phyloP scores from a whole-genome alignment of 1,140 invertebrate genomes.

The Drosophila seguyi region DNA sequence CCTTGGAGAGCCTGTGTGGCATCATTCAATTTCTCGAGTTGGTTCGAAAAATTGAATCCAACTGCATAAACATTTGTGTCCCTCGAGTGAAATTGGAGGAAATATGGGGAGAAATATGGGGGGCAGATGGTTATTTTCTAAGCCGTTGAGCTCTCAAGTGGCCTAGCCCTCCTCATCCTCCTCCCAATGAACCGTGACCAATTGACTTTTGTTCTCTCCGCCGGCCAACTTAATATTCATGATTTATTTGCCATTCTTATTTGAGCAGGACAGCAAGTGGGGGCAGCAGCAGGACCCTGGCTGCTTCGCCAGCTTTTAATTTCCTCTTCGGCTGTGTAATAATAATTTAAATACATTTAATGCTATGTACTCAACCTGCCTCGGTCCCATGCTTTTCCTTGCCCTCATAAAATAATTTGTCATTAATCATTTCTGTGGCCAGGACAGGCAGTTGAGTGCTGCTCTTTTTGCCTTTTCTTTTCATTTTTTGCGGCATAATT shows the following conservation, averaged over 20 bases:
- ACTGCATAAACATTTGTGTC: slow-evolving; percentile 69
- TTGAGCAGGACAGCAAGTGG: slow-evolving; percentile 37
- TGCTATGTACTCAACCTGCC: slow-evolving; percentile 50
- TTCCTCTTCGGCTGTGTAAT: slow-evolving; percentile 40
- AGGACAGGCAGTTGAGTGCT: slow-evolving; percentile 36
- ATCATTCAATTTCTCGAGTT: slow-evolving; percentile 43
- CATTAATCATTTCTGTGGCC: slow-evolving; percentile 72
- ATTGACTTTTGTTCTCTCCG: slow-evolving; percentile 67
- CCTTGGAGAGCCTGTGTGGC: slow-evolving; percentile 23
- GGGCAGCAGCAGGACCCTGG: neutral
- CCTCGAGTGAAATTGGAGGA: slow-evolving; percentile 41
- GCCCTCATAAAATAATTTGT: slow-evolving; percentile 72
- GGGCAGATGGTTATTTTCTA: slow-evolving; percentile 57
- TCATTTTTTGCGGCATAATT: slow-evolving; percentile 29
- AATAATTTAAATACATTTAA: slow-evolving; percentile 76
- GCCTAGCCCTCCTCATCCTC: slow-evolving; percentile 3
- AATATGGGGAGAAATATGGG: slow-evolving; percentile 5
- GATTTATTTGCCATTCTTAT: slow-evolving; percentile 71
- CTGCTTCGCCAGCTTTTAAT: slow-evolving; percentile 5
- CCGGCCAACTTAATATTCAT: slow-evolving; percentile 68
- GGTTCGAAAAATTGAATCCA: slow-evolving; percentile 65
- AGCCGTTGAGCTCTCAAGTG: slow-evolving; percentile 70
- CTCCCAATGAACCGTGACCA: slow-evolving; percentile 51
- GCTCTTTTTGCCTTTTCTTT: slow-evolving; percentile 27
- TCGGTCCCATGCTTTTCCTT: slow-evolving; percentile 11